A percentile compares a stretch with the other conserved stretches of the same genome.
phyloP scores from a whole-genome alignment of 2,113 vertebrate genomes.

The rabbit (Oryctolagus cuniculus) region DNA sequence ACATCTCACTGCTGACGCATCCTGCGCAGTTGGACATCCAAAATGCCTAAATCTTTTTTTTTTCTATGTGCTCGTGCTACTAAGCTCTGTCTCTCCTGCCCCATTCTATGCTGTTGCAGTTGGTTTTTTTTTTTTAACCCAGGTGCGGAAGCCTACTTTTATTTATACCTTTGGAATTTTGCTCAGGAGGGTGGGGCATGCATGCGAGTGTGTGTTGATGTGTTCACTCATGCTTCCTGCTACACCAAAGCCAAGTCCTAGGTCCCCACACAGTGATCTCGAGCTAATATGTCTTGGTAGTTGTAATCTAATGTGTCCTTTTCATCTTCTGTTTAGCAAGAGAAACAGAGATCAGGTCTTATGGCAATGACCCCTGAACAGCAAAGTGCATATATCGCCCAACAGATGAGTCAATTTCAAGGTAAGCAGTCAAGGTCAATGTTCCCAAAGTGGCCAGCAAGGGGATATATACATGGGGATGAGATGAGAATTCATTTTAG shows the following conservation, averaged over 20 bases:
- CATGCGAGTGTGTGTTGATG: slow-evolving; percentile 68
- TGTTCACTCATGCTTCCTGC: slow-evolving; percentile 77
- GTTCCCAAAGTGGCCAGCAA: not conserved
- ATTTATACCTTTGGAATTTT: slow-evolving; percentile 59
- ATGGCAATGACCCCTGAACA: slow-evolving; percentile 88
- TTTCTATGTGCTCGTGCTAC: slow-evolving; percentile 42
- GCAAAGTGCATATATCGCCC: slow-evolving; percentile 84
- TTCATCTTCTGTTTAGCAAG: slow-evolving; percentile 86
- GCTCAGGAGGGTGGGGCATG: slow-evolving; percentile 70
- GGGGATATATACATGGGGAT: too few species aligned
- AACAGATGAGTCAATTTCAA: slow-evolving; percentile 92
- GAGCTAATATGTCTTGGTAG: slow-evolving; percentile 49
- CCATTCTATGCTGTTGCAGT: slow-evolving; percentile 57
- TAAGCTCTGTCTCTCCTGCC: slow-evolving; percentile 47
- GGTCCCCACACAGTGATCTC: slow-evolving; percentile 14
- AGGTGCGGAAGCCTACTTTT: slow-evolving; percentile 62
- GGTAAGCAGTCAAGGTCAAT: slow-evolving; percentile 85
- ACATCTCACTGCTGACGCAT: slow-evolving; percentile 70
- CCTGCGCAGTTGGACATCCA: slow-evolving; percentile 29
- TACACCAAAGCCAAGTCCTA: slow-evolving; percentile 66
- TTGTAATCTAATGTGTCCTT: slow-evolving; percentile 41
- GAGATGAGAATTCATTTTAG: slow-evolving; percentile 85
- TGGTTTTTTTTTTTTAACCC: slow-evolving; percentile 59
- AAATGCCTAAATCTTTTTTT: slow-evolving; percentile 28
- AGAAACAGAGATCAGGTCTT: slow-evolving; percentile 91